Evolutionary conservation across 2,888 invertebrate genomes (phyloP).

Genomic region (Caenorhabditis afra): DNA sequence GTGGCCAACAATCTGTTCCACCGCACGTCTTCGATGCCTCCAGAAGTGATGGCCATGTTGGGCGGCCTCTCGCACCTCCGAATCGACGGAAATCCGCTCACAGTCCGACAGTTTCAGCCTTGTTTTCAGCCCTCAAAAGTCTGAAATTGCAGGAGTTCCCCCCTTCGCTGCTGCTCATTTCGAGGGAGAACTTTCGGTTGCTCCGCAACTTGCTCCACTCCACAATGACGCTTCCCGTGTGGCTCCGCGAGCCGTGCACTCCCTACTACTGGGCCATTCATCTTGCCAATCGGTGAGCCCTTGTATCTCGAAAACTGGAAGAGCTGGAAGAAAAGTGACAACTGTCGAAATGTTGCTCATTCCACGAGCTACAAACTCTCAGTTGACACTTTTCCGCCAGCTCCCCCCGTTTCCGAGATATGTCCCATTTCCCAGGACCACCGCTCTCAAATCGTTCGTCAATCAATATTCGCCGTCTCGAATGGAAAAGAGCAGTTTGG

Average conservation of each 20-base stretch:
- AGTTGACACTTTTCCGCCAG: too few species aligned
- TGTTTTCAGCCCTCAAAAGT: not conserved
- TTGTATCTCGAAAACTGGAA: too few species aligned
- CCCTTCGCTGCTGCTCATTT: conserved; percentile 65
- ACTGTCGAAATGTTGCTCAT: too few species aligned
- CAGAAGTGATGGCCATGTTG: conserved; percentile 66
- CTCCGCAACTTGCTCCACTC: conserved; percentile 64
- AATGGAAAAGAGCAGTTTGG: conserved; percentile 69
- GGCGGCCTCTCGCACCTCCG: conserved; percentile 65
- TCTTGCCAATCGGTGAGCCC: conserved; percentile 67
- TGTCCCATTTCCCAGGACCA: too few species aligned
- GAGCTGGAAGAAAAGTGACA: too few species aligned
- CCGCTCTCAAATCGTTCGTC: conserved; percentile 63
- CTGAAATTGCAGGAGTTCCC: conserved; percentile 65
- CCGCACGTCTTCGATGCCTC: conserved; percentile 61
- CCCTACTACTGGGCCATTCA: conserved; percentile 76
- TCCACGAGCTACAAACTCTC: too few species aligned
- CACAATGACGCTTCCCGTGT: conserved; percentile 73
- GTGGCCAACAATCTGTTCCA: conserved; percentile 68
- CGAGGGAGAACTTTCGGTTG: conserved; percentile 64
- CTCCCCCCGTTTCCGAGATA: too few species aligned
- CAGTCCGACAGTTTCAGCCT: conserved; percentile 37
- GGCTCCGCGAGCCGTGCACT: conserved; percentile 75
- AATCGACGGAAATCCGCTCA: conserved; percentile 70
- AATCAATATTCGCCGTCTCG: conserved; percentile 65